Base-by-base conservation (phyloP, 2,797 vertebrate genomes). In the Hoplostethus atlanticus region DNA sequence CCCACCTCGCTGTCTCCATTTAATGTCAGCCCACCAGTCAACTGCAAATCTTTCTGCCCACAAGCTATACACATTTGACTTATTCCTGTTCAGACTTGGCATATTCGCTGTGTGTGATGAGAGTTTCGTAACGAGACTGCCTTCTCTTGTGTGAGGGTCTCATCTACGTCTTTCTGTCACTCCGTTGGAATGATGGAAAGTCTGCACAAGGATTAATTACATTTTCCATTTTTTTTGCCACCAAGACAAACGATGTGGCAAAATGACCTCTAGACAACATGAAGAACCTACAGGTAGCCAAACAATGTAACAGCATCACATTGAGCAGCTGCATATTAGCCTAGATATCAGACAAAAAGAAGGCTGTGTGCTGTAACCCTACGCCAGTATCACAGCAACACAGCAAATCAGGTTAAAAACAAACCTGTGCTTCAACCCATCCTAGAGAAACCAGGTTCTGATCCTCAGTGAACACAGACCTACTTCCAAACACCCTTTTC, bases 351-450 rank as follows among this genome's bases (percentile, higher is more conserved):
- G 36, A n/a, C 68, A 52, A 64, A 71, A 77, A 76, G 61, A 52
- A 40, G 42, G 69, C 74, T 40, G 10, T 36, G 62, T 68, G 76
- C 17, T 74, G 56, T 9, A 51, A 36, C 31, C 61, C 64, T 31
- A 55, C 13, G 28, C 12, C 28, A 15, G 13, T 15, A 30, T 84
- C 21, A 58, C 54, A 79, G 68, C 30, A 72, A 25, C 56, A 69
- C 25, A 74, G 13, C 64, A 75, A 66, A 53, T 48, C 42, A 83
- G 65, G 75, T 83, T 79, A 51, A 64, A 77, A 79, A 73, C 28
- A 44, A 42, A 10, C 40, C 40, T 42, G 40, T 42, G 40, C 3
- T 6, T 7, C 34, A 36, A 36, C 34, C 34, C 34, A 6, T 36
- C 34, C 34, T 36, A 3, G 4, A 75, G 70, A 75, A 77, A 70